These are phyloP conservation scores for Xenus cinereus DNA, from an alignment of 2,113 vertebrate genomes.

Conservation along the genomic window DNA sequence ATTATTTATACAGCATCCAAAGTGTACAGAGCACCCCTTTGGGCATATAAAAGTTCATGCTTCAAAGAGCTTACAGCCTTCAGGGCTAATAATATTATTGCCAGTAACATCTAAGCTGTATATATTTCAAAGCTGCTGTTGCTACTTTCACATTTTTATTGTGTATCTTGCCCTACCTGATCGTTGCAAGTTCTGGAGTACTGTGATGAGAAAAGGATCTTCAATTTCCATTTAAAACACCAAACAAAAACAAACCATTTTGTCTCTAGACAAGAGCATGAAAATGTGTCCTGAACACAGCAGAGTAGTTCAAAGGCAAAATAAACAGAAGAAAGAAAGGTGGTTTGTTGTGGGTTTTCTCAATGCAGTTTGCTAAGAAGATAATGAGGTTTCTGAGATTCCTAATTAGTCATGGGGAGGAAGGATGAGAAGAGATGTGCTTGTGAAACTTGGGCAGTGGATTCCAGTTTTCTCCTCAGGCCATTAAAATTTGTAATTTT, in stretches of 20 bases:
- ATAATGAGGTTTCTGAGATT: neutral
- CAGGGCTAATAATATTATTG: slow-evolving; percentile 30
- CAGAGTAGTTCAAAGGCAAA: neutral
- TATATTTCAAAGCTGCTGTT: slow-evolving; percentile 52
- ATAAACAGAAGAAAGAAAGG: neutral
- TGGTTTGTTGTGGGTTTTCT: neutral
- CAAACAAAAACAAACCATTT: neutral
- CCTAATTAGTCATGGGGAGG: neutral
- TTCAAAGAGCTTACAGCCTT: slow-evolving; percentile 39
- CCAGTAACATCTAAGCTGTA: slow-evolving; percentile 30
- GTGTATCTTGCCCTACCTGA: neutral
- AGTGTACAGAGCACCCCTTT: slow-evolving; percentile 23
- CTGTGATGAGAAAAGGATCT: neutral
- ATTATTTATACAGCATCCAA: slow-evolving; percentile 31
- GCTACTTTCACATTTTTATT: slow-evolving; percentile 5
- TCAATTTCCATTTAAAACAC: neutral
- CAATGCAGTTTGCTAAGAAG: neutral
- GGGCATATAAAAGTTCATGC: slow-evolving; percentile 26
- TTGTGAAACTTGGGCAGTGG: neutral
- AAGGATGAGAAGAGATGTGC: neutral
- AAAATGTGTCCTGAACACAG: neutral
- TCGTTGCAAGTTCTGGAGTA: neutral
- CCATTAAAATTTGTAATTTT: neutral
- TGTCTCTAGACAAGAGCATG: neutral
- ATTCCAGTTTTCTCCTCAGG: neutral